A percentile compares a stretch with the other conserved stretches of the same genome.
Conservation (phyloP, 64 coral and sea anemone species). For the Acropora tenuis region DNA sequence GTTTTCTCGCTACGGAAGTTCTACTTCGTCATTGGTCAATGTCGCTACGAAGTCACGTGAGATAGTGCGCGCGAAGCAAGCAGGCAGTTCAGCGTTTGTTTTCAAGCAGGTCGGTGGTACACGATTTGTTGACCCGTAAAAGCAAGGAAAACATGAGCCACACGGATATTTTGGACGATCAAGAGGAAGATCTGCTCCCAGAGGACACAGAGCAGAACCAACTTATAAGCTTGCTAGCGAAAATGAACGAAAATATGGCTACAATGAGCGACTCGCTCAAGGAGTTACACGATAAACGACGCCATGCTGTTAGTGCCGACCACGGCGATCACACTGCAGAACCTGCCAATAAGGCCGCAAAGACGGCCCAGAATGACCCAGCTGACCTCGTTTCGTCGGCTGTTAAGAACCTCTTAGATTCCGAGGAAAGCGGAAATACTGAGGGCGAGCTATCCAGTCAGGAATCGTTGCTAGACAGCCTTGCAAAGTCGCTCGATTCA, state of each 20-base stretch:
- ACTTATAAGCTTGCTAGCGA: too few species aligned
- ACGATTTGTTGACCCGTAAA: too few species aligned
- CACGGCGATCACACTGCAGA: not conserved
- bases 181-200: not conserved
- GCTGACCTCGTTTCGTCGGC: not conserved
- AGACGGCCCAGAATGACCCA: slow-evolving; percentile 2
- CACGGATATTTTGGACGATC: too few species aligned
- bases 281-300: not conserved
- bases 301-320: not conserved
- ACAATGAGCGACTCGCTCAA: slow-evolving; percentile 5
- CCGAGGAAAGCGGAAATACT: slow-evolving; percentile 9
- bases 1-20: too few species aligned
- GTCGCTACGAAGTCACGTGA: too few species aligned
- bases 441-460: not conserved
- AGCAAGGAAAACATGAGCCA: too few species aligned
- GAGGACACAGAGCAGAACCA: not conserved
- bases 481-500: slow-evolving; percentile 20
- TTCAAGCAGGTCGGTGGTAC: too few species aligned
- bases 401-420: slow-evolving; percentile 7
- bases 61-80: too few species aligned
- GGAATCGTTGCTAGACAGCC: slow-evolving; percentile 1
- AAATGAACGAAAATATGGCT: slow-evolving; percentile 2
- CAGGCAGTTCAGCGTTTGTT: too few species aligned
- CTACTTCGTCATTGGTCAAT: too few species aligned
- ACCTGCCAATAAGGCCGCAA: not conserved